Evolutionary conservation across 2,888 invertebrate species (phyloP).

Genomic region (Acleris holmiana): DNA sequence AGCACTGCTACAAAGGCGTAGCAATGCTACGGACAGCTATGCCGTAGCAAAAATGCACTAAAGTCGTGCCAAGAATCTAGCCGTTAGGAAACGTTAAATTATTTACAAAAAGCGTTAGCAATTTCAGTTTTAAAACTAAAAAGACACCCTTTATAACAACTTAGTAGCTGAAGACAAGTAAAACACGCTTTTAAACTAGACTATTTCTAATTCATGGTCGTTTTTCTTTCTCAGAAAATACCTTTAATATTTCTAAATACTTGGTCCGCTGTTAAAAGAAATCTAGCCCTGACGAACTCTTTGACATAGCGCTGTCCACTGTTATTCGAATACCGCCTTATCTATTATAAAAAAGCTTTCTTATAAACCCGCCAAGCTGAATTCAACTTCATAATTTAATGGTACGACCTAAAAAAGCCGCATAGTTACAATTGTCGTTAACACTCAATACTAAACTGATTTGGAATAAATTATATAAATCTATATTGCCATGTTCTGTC

Average conservation of each 20-base stretch:
- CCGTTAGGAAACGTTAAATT: conserved; percentile 11
- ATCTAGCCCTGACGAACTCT: conserved; percentile 43
- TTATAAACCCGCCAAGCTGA: background rate
- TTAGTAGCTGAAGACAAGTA: too few species aligned
- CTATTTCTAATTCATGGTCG: too few species aligned
- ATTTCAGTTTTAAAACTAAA: background rate
- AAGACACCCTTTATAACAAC: conserved; percentile 5
- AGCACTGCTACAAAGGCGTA: conserved; percentile 9
- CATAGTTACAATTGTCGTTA: conserved; percentile 5
- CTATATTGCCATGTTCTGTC: background rate
- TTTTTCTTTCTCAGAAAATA: too few species aligned
- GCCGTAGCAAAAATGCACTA: conserved; percentile 9
- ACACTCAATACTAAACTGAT: conserved; percentile 26
- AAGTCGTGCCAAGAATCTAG: conserved; percentile 9
- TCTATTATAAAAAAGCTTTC: conserved; percentile 13
- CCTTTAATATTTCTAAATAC: background rate
- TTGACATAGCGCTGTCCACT: conserved; percentile 45
- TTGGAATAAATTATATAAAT: conserved; percentile 35
- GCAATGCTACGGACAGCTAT: conserved; percentile 11
- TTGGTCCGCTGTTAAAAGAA: conserved; percentile 43
- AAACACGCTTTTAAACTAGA: too few species aligned
- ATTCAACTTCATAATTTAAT: background rate
- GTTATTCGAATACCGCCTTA: conserved; percentile 37
- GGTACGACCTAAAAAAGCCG: background rate
- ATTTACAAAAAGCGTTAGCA: background rate